Base-by-base conservation (phyloP, 2,888 invertebrate species). In the Bembecia ichneumoniformis region DNA sequence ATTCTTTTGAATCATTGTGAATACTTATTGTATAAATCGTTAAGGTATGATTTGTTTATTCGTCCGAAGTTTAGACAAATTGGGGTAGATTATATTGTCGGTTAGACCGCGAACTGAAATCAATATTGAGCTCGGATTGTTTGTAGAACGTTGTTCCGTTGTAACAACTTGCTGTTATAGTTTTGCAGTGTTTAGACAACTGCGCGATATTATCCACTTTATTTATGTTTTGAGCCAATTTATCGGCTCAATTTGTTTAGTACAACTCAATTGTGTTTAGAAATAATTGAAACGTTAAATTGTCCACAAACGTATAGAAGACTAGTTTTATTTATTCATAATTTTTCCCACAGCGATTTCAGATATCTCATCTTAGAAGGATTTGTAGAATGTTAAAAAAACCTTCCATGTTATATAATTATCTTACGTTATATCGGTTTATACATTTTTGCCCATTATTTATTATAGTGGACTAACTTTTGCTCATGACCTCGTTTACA, bases 51-150 rank as follows among this genome's bases (percentile, higher is more conserved):
- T 73, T 55, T 49, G 49, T 51, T 58, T 49, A 7, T 58, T 63
- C 65, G 74, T 69, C 66, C 61, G 60, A 79, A 74, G 58, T 74
- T 73, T 55, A 63, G 71, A 73, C 74, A 76, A 82, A 82, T 80
- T 78, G 66, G 63, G 66, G 75, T 74, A 74, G 75, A 82, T 83
- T 77, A 81, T 69, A 69, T 76, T 75, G 79, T 79, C 71, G 66
- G 64, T 54, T 62, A 62, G 17, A 44, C 44, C 44, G 14, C 40
- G 44, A 74, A 71, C 71, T 71, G 72, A 69, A 74, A 78, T 75
- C 77, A 81, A 80, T 82, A 79, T 78, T 77, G 71, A 57, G 56
- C 53, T 54, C 55, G 69, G 66, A 58, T 74, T 78, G 82, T 82
- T 82, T 77, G 71, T 64, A 56, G 60, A 67, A 62, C 66, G 15